These are phyloP conservation scores for Tragelaphus strepsiceros DNA, from an alignment of 2,113 vertebrate genomes.

Conservation along the genomic window DNA sequence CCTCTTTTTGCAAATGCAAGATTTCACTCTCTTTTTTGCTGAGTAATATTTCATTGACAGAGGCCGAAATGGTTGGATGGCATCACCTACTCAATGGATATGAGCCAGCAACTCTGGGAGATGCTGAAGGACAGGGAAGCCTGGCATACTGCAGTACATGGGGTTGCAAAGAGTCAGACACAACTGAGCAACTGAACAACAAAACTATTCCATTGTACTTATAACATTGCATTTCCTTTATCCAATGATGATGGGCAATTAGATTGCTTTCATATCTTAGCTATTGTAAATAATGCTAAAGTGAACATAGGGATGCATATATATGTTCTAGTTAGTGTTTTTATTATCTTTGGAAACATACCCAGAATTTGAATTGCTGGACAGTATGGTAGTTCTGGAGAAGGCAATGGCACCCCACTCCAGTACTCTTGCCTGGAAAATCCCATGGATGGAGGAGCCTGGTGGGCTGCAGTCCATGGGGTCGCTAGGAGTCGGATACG, in stretches of 20 bases:
- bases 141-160: background rate
- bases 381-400: background rate
- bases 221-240: background rate
- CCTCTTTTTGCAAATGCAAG: background rate
- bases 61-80: background rate
- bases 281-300: background rate
- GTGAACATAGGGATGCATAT: background rate
- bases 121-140: background rate
- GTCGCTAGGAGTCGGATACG: rapidly evolving
- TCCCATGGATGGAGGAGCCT: too few relatives aligned
- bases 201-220: background rate
- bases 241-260: background rate
- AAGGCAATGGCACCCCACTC: too few relatives aligned
- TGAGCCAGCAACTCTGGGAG: background rate
- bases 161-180: background rate
- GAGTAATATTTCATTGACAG: background rate
- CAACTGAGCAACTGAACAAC: background rate
- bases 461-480: too few relatives aligned
- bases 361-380: background rate
- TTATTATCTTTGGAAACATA: background rate
- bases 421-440: too few relatives aligned
- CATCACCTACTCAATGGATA: background rate
- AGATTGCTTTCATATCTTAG: background rate
- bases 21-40: background rate
- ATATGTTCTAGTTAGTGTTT: background rate